Percentiles rank a stretch among this genome's conserved stretches.
These are phyloP conservation scores for Manis crassicaudata DNA, from an alignment of 2,797 vertebrate genomes.

Conservation along the genomic window DNA sequence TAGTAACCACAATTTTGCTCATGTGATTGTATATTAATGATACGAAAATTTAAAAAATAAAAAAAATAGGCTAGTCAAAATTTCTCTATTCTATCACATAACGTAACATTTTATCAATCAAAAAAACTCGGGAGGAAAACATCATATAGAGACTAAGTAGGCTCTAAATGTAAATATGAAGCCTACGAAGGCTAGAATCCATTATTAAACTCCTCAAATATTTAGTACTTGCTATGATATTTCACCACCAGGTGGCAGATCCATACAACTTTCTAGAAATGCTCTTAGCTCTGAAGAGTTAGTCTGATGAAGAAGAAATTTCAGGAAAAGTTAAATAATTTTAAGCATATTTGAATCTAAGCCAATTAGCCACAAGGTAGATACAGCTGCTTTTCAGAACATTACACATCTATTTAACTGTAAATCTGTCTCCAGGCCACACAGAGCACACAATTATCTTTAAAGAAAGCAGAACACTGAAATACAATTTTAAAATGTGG, in stretches of 20 bases:
- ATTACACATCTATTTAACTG: constrained; percentile 33
- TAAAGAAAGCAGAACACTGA: constrained; percentile 53
- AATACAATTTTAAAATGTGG: constrained; percentile 52
- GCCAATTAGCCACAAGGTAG: constrained; percentile 43
- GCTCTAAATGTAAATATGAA: constrained; percentile 24
- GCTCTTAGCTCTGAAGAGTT: neutral
- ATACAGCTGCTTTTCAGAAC: constrained; percentile 12
- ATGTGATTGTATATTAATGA: no score
- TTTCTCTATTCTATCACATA: neutral
- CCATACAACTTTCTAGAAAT: constrained; percentile 65
- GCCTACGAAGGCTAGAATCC: neutral
- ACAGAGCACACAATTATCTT: constrained; percentile 47
- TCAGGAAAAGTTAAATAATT: constrained; percentile 59
- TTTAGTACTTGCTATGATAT: constrained; percentile 24
- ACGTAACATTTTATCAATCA: neutral
- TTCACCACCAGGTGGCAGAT: constrained; percentile 80
- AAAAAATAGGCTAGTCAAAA: constrained; percentile 10
- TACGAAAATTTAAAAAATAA: no score
- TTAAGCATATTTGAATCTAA: constrained; percentile 56
- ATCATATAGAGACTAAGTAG: neutral
- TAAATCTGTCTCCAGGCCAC: constrained; percentile 49
- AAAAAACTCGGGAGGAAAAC: neutral
- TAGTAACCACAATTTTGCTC: no score
- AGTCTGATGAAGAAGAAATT: constrained; percentile 52
- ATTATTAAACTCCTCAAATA: neutral